A percentile compares a stretch with the other conserved stretches of the same genome.
phyloP scores from a whole-genome alignment of 2,888 invertebrate genomes.

The Notocelia uddmanniana region DNA sequence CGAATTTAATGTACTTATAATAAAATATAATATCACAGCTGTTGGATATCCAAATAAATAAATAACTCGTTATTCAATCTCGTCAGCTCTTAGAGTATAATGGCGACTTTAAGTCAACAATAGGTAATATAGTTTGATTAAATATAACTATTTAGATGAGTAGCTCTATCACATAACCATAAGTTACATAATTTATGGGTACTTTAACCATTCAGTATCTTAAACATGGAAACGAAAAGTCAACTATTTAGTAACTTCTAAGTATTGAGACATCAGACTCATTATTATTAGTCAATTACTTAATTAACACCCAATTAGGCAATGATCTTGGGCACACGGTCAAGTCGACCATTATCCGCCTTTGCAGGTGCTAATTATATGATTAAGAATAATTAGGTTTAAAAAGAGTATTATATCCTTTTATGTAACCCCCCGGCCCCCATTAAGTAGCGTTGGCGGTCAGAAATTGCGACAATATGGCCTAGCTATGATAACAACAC shows the following conservation, averaged over 20 bases:
- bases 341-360: neutral
- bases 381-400: neutral
- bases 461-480: neutral
- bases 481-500: neutral
- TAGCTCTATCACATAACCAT: no score
- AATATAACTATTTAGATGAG: no score
- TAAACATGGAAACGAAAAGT: neutral
- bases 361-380: neutral
- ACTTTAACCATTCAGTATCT: no score
- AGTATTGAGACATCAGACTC: neutral
- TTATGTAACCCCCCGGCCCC: constrained; percentile 1
- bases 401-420: neutral
- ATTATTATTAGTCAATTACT: neutral
- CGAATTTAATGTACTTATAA: no score
- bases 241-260: neutral
- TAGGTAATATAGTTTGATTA: no score
- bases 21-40: no score
- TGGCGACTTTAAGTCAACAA: no score
- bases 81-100: no score
- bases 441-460: neutral
- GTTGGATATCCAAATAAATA: no score
- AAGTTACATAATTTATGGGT: no score
- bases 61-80: no score
- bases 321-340: neutral
- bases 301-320: neutral